These are phyloP conservation scores for Mythimna lalbum DNA, from an alignment of 2,888 invertebrate species.

Conservation along the genomic window DNA sequence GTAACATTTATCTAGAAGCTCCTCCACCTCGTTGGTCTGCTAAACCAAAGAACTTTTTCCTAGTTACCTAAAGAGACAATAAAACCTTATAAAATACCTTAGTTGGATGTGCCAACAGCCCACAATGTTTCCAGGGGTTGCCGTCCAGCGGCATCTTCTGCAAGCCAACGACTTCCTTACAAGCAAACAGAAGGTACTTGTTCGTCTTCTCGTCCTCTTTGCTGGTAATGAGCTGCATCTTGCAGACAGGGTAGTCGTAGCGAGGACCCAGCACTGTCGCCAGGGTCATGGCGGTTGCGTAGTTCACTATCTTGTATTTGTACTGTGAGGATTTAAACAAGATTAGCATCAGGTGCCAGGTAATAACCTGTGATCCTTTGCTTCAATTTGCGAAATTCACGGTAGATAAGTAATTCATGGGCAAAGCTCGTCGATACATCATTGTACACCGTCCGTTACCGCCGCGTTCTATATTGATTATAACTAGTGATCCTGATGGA, in stretches of 20 bases:
- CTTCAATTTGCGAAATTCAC: too few species aligned
- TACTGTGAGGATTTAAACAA: constrained; percentile 80
- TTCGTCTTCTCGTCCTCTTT: constrained; percentile 65
- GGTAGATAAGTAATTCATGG: neutral
- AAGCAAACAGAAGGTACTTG: constrained; percentile 91
- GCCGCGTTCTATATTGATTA: neutral
- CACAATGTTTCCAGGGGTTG: constrained; percentile 93
- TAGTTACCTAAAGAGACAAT: neutral
- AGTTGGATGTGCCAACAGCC: constrained; percentile 92
- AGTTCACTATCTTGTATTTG: constrained; percentile 93
- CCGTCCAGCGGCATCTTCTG: constrained; percentile 93
- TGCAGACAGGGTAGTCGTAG: constrained; percentile 91
- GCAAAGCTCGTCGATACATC: neutral
- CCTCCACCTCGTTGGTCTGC: too few species aligned
- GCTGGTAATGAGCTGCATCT: constrained; percentile 81
- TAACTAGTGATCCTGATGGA: neutral
- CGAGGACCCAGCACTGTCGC: constrained; percentile 93
- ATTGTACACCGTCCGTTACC: too few species aligned
- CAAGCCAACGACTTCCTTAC: constrained; percentile 92
- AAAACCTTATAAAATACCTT: constrained; percentile 83
- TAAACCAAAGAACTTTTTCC: neutral
- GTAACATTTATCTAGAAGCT: too few species aligned
- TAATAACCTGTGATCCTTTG: neutral
- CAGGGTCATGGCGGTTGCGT: constrained; percentile 91
- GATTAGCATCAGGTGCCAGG: neutral